Percentiles rank a stretch among this genome's conserved stretches.
phyloP scores from a whole-genome alignment of 2,888 invertebrate species.

The Geophilus truncorum region DNA sequence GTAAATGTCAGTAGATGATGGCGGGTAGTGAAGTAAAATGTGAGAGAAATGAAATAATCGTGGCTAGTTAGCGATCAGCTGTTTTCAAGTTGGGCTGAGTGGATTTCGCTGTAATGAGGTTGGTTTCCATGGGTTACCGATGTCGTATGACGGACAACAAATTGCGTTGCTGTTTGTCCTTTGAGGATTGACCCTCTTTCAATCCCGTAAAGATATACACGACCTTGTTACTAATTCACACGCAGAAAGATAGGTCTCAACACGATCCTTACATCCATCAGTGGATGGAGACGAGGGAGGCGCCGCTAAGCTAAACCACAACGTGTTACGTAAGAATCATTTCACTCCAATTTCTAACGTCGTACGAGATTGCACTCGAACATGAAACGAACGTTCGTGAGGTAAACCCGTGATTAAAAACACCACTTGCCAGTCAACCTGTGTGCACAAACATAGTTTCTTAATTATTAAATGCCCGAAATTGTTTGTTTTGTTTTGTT shows the following conservation, averaged over 20 bases:
- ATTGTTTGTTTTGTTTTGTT: too few relatives aligned
- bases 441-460: too few relatives aligned
- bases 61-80: conserved; percentile 19
- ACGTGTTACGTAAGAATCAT: conserved; percentile 12
- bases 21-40: background rate
- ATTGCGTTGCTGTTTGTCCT: conserved; percentile 1
- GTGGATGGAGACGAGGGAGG: background rate
- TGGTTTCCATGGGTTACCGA: background rate
- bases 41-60: background rate
- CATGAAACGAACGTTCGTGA: too few relatives aligned
- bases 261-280: conserved; percentile 27
- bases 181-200: conserved; percentile 25
- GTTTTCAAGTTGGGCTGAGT: background rate
- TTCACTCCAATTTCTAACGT: background rate
- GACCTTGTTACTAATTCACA: conserved; percentile 27
- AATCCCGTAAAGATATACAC: conserved; percentile 17
- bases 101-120: background rate
- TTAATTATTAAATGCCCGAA: background rate
- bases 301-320: background rate
- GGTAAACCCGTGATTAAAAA: too few relatives aligned
- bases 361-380: background rate
- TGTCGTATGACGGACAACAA: conserved; percentile 7
- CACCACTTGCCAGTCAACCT: too few relatives aligned
- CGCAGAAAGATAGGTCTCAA: conserved; percentile 3
- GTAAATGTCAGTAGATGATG: too few relatives aligned